These are phyloP conservation scores for Tachypleus tridentatus DNA, from an alignment of 1,140 invertebrate species.

Conservation along the genomic window DNA sequence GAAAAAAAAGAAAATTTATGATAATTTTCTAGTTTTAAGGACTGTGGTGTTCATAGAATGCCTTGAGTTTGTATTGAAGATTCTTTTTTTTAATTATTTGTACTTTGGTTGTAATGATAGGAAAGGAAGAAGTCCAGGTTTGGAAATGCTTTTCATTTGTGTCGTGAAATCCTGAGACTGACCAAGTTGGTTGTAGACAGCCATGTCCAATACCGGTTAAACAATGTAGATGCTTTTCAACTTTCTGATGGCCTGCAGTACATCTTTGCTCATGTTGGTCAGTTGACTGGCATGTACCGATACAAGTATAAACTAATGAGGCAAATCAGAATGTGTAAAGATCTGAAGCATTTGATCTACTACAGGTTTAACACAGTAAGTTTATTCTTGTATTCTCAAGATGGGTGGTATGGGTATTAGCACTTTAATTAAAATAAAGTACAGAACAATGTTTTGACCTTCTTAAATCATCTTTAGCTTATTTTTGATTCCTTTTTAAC, in stretches of 20 bases:
- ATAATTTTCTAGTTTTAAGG: no score
- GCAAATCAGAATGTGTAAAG: slow-evolving; percentile 99
- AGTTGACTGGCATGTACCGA: slow-evolving; percentile 98
- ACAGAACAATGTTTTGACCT: no score
- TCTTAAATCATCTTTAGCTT: not conserved
- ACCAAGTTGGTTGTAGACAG: slow-evolving; percentile 98
- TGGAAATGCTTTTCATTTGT: slow-evolving; percentile 99
- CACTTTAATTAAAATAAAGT: no score
- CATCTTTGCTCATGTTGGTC: slow-evolving; percentile 98
- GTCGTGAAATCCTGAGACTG: slow-evolving; percentile 91
- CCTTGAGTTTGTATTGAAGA: no score
- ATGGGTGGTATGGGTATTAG: no score
- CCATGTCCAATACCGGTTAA: slow-evolving; percentile 96
- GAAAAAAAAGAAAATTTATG: no score
- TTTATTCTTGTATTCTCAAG: slow-evolving; percentile 14
- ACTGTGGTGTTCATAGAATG: no score
- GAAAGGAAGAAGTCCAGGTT: slow-evolving; percentile 99
- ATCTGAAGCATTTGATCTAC: slow-evolving; percentile 98
- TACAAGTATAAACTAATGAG: slow-evolving; percentile 99
- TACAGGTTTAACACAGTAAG: slow-evolving; percentile 97
- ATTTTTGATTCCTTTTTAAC: slow-evolving; percentile 2
- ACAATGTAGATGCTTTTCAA: slow-evolving; percentile 99
- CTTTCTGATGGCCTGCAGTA: slow-evolving; percentile 98
- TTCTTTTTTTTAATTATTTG: no score
- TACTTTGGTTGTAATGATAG: no score